These are phyloP conservation scores for Plodia interpunctella DNA, from an alignment of 1,140 invertebrate species.

Conservation along the genomic window DNA sequence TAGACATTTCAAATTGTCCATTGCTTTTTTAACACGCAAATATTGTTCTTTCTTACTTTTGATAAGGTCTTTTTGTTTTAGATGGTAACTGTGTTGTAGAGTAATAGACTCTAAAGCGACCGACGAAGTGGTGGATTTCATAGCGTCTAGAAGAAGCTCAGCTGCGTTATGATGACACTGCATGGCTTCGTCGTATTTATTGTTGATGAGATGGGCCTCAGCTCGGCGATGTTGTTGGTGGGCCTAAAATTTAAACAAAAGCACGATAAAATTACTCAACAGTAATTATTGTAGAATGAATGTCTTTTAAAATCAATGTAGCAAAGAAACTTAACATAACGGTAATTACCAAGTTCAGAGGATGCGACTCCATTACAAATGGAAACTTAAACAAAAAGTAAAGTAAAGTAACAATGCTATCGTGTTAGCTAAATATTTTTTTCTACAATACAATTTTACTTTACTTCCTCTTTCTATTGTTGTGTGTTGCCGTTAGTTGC, in stretches of 20 bases:
- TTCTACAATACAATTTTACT: too few relatives aligned
- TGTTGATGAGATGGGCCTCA: conserved; percentile 77
- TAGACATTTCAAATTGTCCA: conserved; percentile 73
- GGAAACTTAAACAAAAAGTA: too few relatives aligned
- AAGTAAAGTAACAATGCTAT: too few relatives aligned
- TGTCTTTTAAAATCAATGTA: too few relatives aligned
- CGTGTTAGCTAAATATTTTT: too few relatives aligned
- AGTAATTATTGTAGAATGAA: background rate
- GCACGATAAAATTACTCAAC: conserved; percentile 1
- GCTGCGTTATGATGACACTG: conserved; percentile 80
- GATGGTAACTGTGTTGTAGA: conserved; percentile 80
- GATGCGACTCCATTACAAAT: conserved; percentile 57
- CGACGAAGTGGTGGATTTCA: conserved; percentile 72
- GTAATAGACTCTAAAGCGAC: conserved; percentile 79
- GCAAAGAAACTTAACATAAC: too few relatives aligned
- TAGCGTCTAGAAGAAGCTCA: conserved; percentile 77
- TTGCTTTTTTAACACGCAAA: conserved; percentile 76
- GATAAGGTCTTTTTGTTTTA: conserved; percentile 78
- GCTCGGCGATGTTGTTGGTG: conserved; percentile 81
- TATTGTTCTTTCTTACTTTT: conserved; percentile 78
- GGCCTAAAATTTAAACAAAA: conserved; percentile 70
- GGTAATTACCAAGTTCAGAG: conserved; percentile 64
- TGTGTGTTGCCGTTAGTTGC: too few relatives aligned
- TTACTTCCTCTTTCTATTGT: too few relatives aligned
- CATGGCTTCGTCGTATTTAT: conserved; percentile 80